A percentile compares a stretch with the other conserved stretches of the same genome.
phyloP scores from a whole-genome alignment of 1,140 invertebrate genomes.

The Choristoneura fumiferana region DNA sequence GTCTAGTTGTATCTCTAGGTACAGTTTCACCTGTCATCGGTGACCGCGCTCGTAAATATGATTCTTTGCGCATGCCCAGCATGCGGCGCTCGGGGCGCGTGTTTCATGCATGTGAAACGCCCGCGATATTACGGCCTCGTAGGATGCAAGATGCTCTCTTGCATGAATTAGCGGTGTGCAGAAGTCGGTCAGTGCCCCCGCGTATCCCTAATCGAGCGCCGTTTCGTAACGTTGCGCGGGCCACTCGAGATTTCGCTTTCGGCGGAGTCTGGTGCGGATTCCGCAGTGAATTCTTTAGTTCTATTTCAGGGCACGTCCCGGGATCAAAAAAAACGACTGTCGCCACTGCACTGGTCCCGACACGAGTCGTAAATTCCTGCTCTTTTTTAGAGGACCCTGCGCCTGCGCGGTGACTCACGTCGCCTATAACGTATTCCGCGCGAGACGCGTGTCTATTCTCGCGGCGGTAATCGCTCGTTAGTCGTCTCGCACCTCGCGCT shows the following conservation, averaged over 20 bases:
- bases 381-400: slow-evolving; percentile 44
- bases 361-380: slow-evolving; percentile 49
- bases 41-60: slow-evolving; percentile 57
- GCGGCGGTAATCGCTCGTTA: slow-evolving; percentile 51
- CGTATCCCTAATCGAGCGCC: slow-evolving; percentile 60
- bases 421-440: slow-evolving; percentile 53
- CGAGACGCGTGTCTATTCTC: slow-evolving; percentile 38
- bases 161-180: slow-evolving; percentile 70
- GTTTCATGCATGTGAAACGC: slow-evolving; percentile 51
- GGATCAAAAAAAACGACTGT: slow-evolving; percentile 39
- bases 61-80: slow-evolving; percentile 59
- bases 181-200: slow-evolving; percentile 71
- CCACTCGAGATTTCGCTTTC: slow-evolving; percentile 61
- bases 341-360: slow-evolving; percentile 43
- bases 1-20: slow-evolving; percentile 41
- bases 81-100: slow-evolving; percentile 32
- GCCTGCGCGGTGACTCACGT: slow-evolving; percentile 49
- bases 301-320: slow-evolving; percentile 37
- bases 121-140: slow-evolving; percentile 39
- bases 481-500: slow-evolving; percentile 55
- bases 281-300: slow-evolving; percentile 32
- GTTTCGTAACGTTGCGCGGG: slow-evolving; percentile 63
- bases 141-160: slow-evolving; percentile 61
- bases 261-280: slow-evolving; percentile 36
- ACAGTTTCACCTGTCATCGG: slow-evolving; percentile 55